Evolutionary conservation across 1,140 invertebrate genomes (phyloP).

Genomic region (Parapsyche elsis): DNA sequence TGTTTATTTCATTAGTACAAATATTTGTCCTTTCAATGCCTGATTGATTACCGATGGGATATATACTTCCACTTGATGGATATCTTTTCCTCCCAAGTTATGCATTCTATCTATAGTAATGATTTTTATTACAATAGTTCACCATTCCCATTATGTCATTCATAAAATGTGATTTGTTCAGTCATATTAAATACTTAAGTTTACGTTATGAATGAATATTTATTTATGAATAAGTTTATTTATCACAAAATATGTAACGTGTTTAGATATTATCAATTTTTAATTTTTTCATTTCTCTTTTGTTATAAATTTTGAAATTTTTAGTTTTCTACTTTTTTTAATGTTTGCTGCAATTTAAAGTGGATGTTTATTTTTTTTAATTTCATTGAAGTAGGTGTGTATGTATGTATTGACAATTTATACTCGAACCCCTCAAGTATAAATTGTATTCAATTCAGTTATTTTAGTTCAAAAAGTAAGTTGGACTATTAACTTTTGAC

Average conservation of each 20-base stretch:
- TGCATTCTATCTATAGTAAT: constrained; percentile 8
- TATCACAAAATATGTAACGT: not conserved
- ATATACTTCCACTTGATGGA: not conserved
- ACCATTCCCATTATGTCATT: constrained; percentile 18
- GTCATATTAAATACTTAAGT: not conserved
- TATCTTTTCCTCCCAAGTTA: not conserved
- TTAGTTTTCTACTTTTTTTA: too few relatives aligned
- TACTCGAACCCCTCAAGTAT: too few relatives aligned
- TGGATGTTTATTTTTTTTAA: too few relatives aligned
- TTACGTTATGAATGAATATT: constrained; percentile 1
- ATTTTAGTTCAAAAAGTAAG: too few relatives aligned
- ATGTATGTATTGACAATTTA: too few relatives aligned
- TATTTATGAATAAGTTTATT: constrained; percentile 13
- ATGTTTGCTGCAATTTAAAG: too few relatives aligned
- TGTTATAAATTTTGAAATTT: too few relatives aligned
- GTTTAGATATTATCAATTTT: too few relatives aligned
- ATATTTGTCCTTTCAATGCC: constrained; percentile 16
- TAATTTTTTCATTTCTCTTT: too few relatives aligned
- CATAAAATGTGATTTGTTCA: constrained; percentile 15
- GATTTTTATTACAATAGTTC: not conserved
- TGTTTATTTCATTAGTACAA: constrained; percentile 8
- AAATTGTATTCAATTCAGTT: too few relatives aligned
- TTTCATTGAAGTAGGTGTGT: too few relatives aligned
- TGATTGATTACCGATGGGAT: not conserved
- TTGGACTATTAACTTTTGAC: too few relatives aligned